Evolutionary conservation across 1,140 invertebrate species (phyloP).

Genomic region (Chlorops oryzae): DNA sequence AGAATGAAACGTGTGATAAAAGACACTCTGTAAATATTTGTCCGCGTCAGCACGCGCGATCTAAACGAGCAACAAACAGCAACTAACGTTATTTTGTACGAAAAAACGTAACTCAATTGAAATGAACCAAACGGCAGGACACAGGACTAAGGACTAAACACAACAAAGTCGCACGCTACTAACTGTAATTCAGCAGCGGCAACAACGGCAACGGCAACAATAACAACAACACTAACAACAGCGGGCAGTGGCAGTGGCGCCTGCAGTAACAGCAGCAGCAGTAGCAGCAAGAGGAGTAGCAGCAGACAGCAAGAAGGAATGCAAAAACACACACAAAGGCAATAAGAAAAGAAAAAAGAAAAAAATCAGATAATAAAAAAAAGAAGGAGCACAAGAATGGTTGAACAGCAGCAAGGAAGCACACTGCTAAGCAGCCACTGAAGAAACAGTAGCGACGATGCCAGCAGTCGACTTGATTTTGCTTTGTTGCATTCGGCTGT

Average conservation of each 20-base stretch:
- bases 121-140: conserved; percentile 27
- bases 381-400: no score
- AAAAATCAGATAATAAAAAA: no score
- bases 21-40: conserved; percentile 14
- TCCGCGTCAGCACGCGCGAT: conserved; percentile 44
- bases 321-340: not conserved
- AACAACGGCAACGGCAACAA: conserved; percentile 2
- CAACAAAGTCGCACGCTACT: conserved; percentile 3
- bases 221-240: conserved; percentile 5
- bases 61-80: conserved; percentile 47
- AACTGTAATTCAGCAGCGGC: conserved; percentile 6
- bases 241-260: not conserved
- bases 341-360: not conserved
- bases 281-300: not conserved
- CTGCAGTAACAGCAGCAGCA: not conserved
- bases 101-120: conserved; percentile 42
- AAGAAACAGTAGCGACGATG: conserved; percentile 1
- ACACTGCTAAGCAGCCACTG: not conserved
- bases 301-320: not conserved
- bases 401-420: no score
- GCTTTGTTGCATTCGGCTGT: no score
- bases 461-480: conserved; percentile 1
- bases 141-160: conserved; percentile 19
- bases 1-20: no score
- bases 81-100: conserved; percentile 48